Base-by-base conservation (phyloP, 2,888 invertebrate species). In the Hipparchia semele region DNA sequence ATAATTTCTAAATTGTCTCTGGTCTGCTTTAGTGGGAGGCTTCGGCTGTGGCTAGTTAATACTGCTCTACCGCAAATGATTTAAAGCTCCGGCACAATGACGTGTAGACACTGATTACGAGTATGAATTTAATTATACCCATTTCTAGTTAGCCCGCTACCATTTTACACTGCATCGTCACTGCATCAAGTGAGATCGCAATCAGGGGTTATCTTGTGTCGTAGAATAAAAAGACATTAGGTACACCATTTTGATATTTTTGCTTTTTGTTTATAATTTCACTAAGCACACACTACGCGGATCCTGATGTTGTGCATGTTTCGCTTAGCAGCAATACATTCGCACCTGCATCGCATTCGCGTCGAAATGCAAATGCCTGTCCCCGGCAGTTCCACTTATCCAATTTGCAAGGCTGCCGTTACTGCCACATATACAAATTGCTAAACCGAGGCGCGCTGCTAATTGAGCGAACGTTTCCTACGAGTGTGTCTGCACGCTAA, bases 391-490 rank as follows among this genome's bases (percentile, higher is more conserved):
- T 67, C 67, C 78, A 78, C 75, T 78, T 77, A 76, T 73, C 77
- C 78, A 77, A 78, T 78, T 76, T 75, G 73, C 73, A 70, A 75
- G 73, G 76, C 70, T 13, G 68, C 69, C 68, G 76, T 72, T 69
- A 73, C 74, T 75, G 78, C 75, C 78, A 74, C 76, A 73, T 78
- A 70, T 76, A 75, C 78, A 78, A 78, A 78, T 77, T 78, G 78
- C 74, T 76, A 73, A 73, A 64, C 58, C 59, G 65, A 68, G 58
- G 62, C 33, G 56, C 72, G 46, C 53, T 66, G 71, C 75, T 76
- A 76, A 76, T 76, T 76, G 76, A 76, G 73, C 72, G 70, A 23
- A 58, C 68, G 72, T 45, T 51, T 51, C 39, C 39, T 39, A 39
- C 5, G 39, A 39, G 39, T 39, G 39, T 4, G 59, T n/a, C 59